A percentile compares a stretch with the other conserved stretches of the same genome.
Conservation (phyloP, 2,797 vertebrate genomes). For the Synanceia verrucosa region DNA sequence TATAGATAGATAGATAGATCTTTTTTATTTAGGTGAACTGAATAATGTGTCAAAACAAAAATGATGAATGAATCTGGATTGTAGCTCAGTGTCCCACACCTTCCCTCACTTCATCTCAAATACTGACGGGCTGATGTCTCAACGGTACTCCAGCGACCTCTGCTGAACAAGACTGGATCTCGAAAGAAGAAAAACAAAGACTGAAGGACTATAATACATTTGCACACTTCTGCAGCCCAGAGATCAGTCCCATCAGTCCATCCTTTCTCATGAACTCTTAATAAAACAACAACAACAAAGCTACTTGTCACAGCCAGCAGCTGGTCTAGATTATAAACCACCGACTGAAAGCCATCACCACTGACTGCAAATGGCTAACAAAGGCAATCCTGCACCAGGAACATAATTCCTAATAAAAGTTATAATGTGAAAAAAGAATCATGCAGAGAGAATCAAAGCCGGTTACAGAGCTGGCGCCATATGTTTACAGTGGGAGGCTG, state of each 20-base stretch:
- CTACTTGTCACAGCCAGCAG: slow-evolving; percentile 2
- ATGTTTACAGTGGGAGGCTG: slow-evolving; percentile 57
- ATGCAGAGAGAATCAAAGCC: background rate
- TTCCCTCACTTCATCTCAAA: background rate
- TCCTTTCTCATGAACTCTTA: background rate
- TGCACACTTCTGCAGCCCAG: background rate
- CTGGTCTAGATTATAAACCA: background rate
- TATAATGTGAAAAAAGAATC: background rate
- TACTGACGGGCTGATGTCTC: background rate
- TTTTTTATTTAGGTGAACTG: no score
- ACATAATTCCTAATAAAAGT: background rate
- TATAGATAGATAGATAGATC: background rate
- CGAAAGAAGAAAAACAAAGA: slow-evolving; percentile 21
- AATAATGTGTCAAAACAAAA: background rate
- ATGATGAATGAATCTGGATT: background rate
- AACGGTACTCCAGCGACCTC: slow-evolving; percentile 59
- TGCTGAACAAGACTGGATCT: slow-evolving; percentile 31
- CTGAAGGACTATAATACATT: background rate
- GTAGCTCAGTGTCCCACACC: slow-evolving; percentile 6
- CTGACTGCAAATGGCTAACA: background rate
- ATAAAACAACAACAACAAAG: background rate
- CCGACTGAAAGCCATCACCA: background rate
- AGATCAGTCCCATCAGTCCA: background rate
- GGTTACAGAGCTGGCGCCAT: slow-evolving; percentile 48
- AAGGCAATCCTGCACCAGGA: background rate